A percentile compares a stretch with the other conserved stretches of the same genome.
Evolutionary conservation across 2,113 vertebrate species (phyloP).

Genomic region (Platycercus adscitus): DNA sequence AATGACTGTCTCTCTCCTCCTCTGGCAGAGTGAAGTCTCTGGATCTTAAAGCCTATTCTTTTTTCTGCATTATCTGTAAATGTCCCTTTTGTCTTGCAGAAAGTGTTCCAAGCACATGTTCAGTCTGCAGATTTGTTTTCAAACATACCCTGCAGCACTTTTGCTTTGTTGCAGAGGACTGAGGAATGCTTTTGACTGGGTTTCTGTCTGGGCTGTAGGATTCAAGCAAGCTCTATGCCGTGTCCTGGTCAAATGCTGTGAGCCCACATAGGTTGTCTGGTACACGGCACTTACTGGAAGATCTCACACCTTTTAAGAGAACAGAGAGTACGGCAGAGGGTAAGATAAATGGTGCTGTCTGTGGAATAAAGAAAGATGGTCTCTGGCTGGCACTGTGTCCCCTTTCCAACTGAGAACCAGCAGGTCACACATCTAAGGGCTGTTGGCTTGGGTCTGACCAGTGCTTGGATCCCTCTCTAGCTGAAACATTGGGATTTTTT

Average conservation of each 20-base stretch:
- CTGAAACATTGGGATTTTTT: not conserved
- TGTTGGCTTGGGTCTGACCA: not conserved
- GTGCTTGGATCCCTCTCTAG: not conserved
- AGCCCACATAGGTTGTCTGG: not conserved
- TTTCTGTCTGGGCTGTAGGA: not conserved
- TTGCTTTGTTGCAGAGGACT: not conserved
- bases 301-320: not conserved
- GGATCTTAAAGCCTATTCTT: conserved; percentile 35
- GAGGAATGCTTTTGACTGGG: not conserved
- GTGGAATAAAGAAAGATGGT: not conserved
- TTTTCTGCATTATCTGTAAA: conserved; percentile 34
- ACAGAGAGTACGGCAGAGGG: not conserved
- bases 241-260: not conserved
- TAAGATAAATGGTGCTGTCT: not conserved
- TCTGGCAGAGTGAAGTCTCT: not conserved
- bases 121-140: not conserved
- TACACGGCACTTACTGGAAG: no score
- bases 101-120: conserved; percentile 24
- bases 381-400: not conserved
- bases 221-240: rapidly evolving
- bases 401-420: not conserved
- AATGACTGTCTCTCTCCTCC: not conserved
- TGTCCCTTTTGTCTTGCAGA: conserved; percentile 45
- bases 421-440: not conserved
- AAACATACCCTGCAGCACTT: not conserved